phyloP scores from a whole-genome alignment of 2,888 invertebrate genomes.

The Alsophila aescularia region DNA sequence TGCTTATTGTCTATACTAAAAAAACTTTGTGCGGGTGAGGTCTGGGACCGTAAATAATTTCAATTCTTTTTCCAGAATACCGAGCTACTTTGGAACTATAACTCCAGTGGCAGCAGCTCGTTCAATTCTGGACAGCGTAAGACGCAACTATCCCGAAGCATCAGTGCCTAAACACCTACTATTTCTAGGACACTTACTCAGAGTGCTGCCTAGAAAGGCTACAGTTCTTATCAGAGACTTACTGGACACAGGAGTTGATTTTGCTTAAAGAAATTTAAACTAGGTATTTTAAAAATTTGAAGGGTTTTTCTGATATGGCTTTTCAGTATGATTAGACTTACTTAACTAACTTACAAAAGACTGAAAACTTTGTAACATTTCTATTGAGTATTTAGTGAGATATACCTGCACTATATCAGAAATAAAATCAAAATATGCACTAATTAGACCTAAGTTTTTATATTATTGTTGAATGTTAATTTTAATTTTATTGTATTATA shows the following conservation, averaged over 20 bases:
- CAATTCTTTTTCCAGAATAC: constrained; percentile 76
- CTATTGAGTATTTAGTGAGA: too few relatives aligned
- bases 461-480: not conserved
- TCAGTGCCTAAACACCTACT: constrained; percentile 86
- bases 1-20: too few relatives aligned
- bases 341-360: too few relatives aligned
- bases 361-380: too few relatives aligned
- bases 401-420: too few relatives aligned
- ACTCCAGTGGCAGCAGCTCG: constrained; percentile 83
- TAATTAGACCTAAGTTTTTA: not conserved
- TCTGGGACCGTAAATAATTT: not conserved
- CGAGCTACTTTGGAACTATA: constrained; percentile 87
- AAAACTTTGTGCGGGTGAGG: not conserved
- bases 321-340: too few relatives aligned
- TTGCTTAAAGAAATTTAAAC: constrained; percentile 66
- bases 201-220: constrained; percentile 85
- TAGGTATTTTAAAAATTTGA: not conserved
- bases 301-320: too few relatives aligned
- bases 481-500: too few relatives aligned
- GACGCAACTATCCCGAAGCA: constrained; percentile 85
- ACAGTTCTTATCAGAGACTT: constrained; percentile 85
- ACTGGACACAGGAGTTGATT: constrained; percentile 87
- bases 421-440: too few relatives aligned
- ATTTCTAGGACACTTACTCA: constrained; percentile 83
- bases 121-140: constrained; percentile 85